These are phyloP conservation scores for Valencia hispanica DNA, from an alignment of 2,797 vertebrate species.

Conservation along the genomic window DNA sequence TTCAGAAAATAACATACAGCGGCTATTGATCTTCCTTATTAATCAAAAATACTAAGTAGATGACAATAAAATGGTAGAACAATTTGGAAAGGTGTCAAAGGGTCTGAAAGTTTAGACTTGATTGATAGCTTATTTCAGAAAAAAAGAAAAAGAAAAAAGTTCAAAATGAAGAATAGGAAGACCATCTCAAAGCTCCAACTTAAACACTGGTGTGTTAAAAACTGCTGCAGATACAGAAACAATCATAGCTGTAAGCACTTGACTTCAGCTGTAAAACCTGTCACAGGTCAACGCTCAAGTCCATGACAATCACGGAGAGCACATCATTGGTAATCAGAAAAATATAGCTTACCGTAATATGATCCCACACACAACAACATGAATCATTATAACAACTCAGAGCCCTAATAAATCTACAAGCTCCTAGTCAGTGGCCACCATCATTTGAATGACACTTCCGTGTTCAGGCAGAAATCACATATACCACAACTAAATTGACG, in stretches of 20 bases:
- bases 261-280: conserved; percentile 19
- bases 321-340: conserved; percentile 48
- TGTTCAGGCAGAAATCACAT: conserved; percentile 74
- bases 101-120: not conserved
- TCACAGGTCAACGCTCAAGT: conserved; percentile 12
- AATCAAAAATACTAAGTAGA: too few relatives aligned
- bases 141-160: not conserved
- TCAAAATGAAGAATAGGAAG: conserved; percentile 11
- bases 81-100: too few relatives aligned
- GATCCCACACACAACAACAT: conserved; percentile 43
- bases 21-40: too few relatives aligned
- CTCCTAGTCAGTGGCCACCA: conserved; percentile 54
- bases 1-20: not conserved
- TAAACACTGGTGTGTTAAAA: conserved; percentile 12
- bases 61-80: too few relatives aligned
- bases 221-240: conserved; percentile 8
- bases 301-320: conserved; percentile 17
- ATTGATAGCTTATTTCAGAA: not conserved
- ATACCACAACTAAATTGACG: conserved; percentile 67
- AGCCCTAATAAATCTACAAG: conserved; percentile 58
- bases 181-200: conserved; percentile 17
- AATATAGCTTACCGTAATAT: conserved; percentile 53
- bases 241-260: not conserved
- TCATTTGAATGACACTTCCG: conserved; percentile 71
- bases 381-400: conserved; percentile 52